phyloP scores from a whole-genome alignment of 2,888 invertebrate species.

The Eupithecia pulchellata region DNA sequence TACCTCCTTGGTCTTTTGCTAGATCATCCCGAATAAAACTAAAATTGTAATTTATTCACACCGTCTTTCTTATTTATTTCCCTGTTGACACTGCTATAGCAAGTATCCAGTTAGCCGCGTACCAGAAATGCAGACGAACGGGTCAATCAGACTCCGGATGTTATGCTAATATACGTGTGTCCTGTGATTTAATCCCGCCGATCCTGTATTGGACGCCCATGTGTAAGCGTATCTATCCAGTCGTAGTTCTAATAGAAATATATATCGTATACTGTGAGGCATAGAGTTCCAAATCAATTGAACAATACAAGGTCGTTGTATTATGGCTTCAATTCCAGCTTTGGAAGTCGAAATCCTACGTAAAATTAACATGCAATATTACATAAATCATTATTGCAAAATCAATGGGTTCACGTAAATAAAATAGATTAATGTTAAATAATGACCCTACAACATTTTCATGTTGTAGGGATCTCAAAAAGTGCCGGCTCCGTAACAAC shows the following conservation, averaged over 20 bases:
- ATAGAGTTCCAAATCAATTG: not conserved
- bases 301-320: not conserved
- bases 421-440: not conserved
- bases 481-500: no score
- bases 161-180: constrained; percentile 42
- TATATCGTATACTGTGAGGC: not conserved
- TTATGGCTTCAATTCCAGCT: not conserved
- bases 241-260: constrained; percentile 3
- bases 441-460: no score
- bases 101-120: constrained; percentile 5
- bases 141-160: constrained; percentile 45
- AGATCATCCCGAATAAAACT: not conserved
- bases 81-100: not conserved
- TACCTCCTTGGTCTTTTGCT: not conserved
- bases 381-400: not conserved
- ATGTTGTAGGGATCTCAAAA: no score
- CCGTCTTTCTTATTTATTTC: not conserved
- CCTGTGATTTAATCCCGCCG: constrained; percentile 43
- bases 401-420: not conserved
- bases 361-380: not conserved
- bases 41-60: not conserved
- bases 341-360: not conserved
- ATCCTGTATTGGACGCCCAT: constrained; percentile 33
- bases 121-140: constrained; percentile 17
- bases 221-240: constrained; percentile 4